Evolutionary conservation across 2,113 vertebrate species (phyloP), one percentile per base, ranked within the genome.

Genomic region (Dicerorhinus sumatrensis): DNA sequence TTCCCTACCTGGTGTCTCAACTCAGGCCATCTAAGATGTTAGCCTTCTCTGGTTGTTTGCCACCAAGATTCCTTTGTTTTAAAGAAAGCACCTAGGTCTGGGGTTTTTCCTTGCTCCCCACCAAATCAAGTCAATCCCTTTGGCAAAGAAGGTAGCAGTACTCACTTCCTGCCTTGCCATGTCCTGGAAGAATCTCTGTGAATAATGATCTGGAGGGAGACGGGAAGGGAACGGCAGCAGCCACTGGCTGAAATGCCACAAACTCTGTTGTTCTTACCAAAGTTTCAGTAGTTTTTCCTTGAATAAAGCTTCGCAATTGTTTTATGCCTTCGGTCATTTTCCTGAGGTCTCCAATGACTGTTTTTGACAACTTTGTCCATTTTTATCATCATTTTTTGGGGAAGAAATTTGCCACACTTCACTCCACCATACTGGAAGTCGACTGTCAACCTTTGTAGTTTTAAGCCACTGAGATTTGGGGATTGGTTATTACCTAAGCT

Each of bases 201-300:
- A 62, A 18, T 36, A 62, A 51, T 4, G 8, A 20, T 54, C 27
- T 75, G 23, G 9, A 20, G 9, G 11, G n/a, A 62, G 8, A 23
- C 23, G 27, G 6, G 2, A 16, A 39, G 1, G 4, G 31, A 13
- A 8, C 8, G 36, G 16, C 16, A 33, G 17, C 4, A 42, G 16
- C 2, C 36, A 7, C 33, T 54, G 8, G 36, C 48, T 58, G 63
- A 46, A 69, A 82, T 60, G 33, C 42, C 18, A 25, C 29, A 23
- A 72, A n/a, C 6, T 31, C 11, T 13, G n/a, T 8, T 56, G 3
- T 17, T 67, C 65, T 80, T 31, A 16, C 12, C 1, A 73, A 73
- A 88, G 77, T 21, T 27, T 85, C 65, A 17, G 3, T 51, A 36
- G 5, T 48, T 88, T n/a, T 60, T 33, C 29, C 79, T 67, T 18